Evolutionary conservation across 2,888 invertebrate genomes (phyloP).

Genomic region (Antheraea assamensis): DNA sequence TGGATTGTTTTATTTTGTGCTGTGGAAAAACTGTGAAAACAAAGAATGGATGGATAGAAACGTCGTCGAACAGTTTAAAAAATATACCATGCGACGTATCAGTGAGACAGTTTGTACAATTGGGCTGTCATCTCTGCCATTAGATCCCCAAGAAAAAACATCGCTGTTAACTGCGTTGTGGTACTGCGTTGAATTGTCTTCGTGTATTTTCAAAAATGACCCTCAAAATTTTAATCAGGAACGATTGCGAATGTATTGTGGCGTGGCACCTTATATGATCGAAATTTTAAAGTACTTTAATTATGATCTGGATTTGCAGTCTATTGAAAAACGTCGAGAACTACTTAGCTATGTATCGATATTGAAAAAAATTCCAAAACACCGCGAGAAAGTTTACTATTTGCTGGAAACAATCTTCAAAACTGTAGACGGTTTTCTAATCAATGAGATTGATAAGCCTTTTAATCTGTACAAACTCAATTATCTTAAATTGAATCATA

Average conservation of each 20-base stretch:
- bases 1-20: slow-evolving; percentile 48
- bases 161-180: slow-evolving; percentile 46
- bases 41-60: slow-evolving; percentile 57
- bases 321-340: slow-evolving; percentile 40
- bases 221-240: too few relatives aligned
- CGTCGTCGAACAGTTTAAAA: slow-evolving; percentile 46
- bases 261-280: too few relatives aligned
- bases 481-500: too few relatives aligned
- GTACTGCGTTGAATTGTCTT: slow-evolving; percentile 51
- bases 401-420: slow-evolving; percentile 44
- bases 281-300: slow-evolving; percentile 17
- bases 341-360: slow-evolving; percentile 40
- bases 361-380: slow-evolving; percentile 40
- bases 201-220: slow-evolving; percentile 19
- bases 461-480: slow-evolving; percentile 33
- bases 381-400: slow-evolving; percentile 37
- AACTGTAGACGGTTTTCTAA: slow-evolving; percentile 39
- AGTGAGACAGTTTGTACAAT: slow-evolving; percentile 25
- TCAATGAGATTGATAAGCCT: slow-evolving; percentile 42
- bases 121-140: slow-evolving; percentile 44
- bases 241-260: too few relatives aligned
- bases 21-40: slow-evolving; percentile 52
- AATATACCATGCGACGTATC: slow-evolving; percentile 46
- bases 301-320: slow-evolving; percentile 40
- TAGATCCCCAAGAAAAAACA: slow-evolving; percentile 42